Conservation (phyloP, 2,797 vertebrate genomes). For the Numenius phaeopus region DNA sequence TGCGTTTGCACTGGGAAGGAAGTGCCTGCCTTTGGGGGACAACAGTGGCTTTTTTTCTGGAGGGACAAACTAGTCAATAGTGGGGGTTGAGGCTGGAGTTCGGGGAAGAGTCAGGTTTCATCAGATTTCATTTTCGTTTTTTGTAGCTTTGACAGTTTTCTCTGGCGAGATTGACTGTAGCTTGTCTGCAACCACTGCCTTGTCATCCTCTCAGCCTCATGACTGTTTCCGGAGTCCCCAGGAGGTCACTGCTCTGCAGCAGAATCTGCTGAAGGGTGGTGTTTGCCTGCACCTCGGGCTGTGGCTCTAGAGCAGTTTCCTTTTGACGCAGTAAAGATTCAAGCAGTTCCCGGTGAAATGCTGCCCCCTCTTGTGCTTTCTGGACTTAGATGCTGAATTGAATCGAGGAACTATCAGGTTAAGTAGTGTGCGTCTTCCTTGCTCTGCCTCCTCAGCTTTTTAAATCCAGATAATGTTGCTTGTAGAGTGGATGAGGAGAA, state of each 20-base stretch:
- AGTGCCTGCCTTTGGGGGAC: neutral
- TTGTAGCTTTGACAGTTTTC: neutral
- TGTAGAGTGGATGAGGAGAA: neutral
- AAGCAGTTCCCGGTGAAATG: conserved; percentile 14
- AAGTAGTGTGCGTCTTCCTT: neutral
- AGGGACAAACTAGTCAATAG: neutral
- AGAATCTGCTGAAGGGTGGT: neutral
- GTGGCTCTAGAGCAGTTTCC: neutral
- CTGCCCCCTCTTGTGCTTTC: conserved; percentile 54
- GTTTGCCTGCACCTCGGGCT: fast-evolving
- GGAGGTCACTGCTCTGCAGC: neutral
- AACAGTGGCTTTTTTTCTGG: neutral
- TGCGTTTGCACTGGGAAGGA: neutral
- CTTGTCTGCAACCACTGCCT: neutral
- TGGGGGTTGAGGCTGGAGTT: neutral
- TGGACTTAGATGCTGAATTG: neutral
- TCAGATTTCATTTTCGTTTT: no score
- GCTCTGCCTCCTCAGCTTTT: neutral
- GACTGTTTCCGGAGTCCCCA: neutral
- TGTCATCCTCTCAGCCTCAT: neutral
- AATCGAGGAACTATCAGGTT: neutral
- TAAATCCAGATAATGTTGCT: neutral
- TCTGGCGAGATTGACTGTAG: neutral
- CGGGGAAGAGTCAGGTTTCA: neutral
- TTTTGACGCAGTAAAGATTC: neutral